phyloP scores from a whole-genome alignment of 1,140 invertebrate species.

The Brachystomella parvula region DNA sequence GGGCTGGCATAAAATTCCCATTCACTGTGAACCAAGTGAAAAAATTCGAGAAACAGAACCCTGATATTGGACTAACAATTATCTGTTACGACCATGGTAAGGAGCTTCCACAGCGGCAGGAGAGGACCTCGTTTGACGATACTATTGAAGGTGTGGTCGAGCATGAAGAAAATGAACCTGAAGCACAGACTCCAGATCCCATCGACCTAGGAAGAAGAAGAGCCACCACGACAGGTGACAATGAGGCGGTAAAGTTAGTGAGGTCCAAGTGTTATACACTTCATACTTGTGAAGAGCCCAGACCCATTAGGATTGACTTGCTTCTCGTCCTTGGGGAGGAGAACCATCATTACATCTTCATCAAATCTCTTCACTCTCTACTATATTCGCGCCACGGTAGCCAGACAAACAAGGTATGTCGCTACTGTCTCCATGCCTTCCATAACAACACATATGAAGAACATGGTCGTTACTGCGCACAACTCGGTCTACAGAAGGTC shows the following conservation, averaged over 20 bases:
- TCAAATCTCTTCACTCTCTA: not conserved
- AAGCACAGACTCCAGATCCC: too few species aligned
- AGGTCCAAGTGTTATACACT: not conserved
- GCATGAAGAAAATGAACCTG: too few species aligned
- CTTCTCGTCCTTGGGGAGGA: not conserved
- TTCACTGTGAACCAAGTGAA: too few species aligned
- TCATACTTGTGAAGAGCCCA: not conserved
- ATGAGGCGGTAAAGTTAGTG: not conserved
- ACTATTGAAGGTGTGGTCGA: not conserved
- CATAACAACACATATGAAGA: too few species aligned
- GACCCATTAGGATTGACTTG: constrained; percentile 1
- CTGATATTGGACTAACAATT: too few species aligned
- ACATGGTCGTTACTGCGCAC: too few species aligned
- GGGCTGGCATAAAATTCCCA: not conserved
- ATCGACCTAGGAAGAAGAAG: not conserved
- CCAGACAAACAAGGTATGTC: too few species aligned
- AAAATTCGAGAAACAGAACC: too few species aligned
- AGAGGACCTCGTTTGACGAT: not conserved
- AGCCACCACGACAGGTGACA: not conserved
- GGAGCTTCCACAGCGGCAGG: not conserved
- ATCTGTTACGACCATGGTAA: not conserved
- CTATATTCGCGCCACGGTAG: not conserved
- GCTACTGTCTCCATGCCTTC: too few species aligned
- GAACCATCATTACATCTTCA: not conserved
- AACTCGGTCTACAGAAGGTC: too few species aligned